Conservation (phyloP, 1,140 invertebrate species). For the Formica selysi region DNA sequence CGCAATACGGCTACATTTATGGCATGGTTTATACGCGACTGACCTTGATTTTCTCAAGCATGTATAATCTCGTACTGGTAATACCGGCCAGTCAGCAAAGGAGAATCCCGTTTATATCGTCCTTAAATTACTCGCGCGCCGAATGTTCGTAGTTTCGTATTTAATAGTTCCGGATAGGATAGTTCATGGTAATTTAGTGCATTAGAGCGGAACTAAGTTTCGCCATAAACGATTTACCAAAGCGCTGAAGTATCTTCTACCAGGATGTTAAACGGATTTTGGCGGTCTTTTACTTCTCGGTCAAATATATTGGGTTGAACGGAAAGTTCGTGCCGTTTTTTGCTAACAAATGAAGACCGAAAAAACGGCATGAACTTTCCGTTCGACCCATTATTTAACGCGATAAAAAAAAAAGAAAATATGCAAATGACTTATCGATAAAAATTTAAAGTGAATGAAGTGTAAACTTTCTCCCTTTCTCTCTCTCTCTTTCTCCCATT, state of each 20-base stretch:
- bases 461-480: background rate
- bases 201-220: slow-evolving; percentile 13
- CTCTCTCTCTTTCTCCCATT: no score
- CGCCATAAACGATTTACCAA: slow-evolving; percentile 46
- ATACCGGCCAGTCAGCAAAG: background rate
- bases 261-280: slow-evolving; percentile 26
- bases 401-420: background rate
- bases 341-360: no score
- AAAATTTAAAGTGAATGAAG: slow-evolving; percentile 34
- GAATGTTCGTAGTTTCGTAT: slow-evolving; percentile 1
- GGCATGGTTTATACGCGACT: background rate
- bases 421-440: background rate
- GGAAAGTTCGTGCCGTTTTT: no score
- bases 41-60: background rate
- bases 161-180: slow-evolving; percentile 39
- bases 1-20: slow-evolving; percentile 22
- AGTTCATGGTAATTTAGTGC: slow-evolving; percentile 45
- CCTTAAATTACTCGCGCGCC: slow-evolving; percentile 38
- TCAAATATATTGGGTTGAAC: background rate
- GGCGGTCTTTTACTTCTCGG: background rate
- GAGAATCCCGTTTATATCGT: slow-evolving; percentile 15
- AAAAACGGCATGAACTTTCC: no score
- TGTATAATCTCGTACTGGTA: background rate
- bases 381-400: background rate
- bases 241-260: background rate